These are phyloP conservation scores for Silurus asotus DNA, from an alignment of 2,113 vertebrate genomes.

Conservation along the genomic window DNA sequence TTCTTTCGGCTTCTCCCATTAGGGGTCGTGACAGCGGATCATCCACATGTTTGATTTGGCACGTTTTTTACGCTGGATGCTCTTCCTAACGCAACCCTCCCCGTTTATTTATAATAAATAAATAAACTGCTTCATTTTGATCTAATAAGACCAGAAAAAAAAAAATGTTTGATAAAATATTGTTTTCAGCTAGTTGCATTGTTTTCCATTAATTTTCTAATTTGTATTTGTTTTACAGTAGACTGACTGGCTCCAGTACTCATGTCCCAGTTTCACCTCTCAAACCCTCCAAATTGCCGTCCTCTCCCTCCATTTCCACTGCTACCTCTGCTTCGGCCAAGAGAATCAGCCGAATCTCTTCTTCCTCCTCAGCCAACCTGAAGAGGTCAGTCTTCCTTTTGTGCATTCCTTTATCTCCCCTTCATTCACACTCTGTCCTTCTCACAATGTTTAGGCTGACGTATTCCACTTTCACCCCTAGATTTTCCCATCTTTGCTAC, in stretches of 20 bases:
- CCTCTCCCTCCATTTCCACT: slow-evolving; percentile 72
- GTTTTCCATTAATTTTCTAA: neutral
- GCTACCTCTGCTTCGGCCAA: slow-evolving; percentile 76
- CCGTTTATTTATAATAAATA: too few species aligned
- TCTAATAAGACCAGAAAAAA: neutral
- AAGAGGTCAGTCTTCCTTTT: slow-evolving; percentile 76
- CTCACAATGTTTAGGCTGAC: neutral
- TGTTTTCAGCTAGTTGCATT: neutral
- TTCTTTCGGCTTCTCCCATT: too few species aligned
- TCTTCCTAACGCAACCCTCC: too few species aligned
- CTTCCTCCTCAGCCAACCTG: slow-evolving; percentile 70
- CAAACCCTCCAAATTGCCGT: slow-evolving; percentile 79
- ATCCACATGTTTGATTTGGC: too few species aligned
- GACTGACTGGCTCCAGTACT: slow-evolving; percentile 69
- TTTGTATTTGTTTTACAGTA: slow-evolving; percentile 53
- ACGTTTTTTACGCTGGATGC: too few species aligned
- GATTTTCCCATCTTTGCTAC: neutral
- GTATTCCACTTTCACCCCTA: neutral
- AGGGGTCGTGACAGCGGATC: too few species aligned
- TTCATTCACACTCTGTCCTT: neutral
- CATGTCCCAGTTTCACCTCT: slow-evolving; percentile 75
- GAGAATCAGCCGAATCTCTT: slow-evolving; percentile 75
- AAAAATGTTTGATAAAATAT: neutral
- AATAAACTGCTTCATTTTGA: neutral
- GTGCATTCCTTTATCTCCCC: neutral